Percentiles rank a stretch among this genome's conserved stretches.
Conservation (phyloP, 2,888 invertebrate genomes). For the Melanostoma mellinum region DNA sequence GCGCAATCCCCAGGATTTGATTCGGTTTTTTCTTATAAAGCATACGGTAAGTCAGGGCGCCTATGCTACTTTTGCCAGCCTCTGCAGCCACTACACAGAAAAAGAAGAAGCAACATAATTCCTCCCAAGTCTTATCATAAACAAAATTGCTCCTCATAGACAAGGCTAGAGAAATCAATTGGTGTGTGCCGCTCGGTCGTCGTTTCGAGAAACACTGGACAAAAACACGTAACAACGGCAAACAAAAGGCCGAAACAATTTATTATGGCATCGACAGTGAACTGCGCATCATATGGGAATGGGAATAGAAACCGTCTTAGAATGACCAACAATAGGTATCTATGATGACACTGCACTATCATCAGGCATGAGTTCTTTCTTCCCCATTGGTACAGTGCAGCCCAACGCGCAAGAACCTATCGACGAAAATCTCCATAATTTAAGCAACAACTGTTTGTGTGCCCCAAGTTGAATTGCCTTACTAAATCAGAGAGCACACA, state of each 20-base stretch:
- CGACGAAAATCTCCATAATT: constrained; percentile 58
- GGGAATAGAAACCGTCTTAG: constrained; percentile 61
- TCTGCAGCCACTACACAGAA: not conserved
- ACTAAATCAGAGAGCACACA: constrained; percentile 58
- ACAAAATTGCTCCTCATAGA: constrained; percentile 66
- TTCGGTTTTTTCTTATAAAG: constrained; percentile 21
- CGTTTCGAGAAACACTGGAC: constrained; percentile 3
- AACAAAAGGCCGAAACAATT: constrained; percentile 61
- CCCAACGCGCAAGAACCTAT: constrained; percentile 23
- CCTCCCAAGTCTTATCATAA: constrained; percentile 62
- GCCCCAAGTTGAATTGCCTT: constrained; percentile 54
- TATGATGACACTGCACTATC: constrained; percentile 49
- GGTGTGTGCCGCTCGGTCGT: constrained; percentile 12
- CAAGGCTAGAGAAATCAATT: constrained; percentile 39
- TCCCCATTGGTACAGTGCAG: not conserved
- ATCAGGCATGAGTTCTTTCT: constrained; percentile 22
- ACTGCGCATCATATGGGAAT: constrained; percentile 51
- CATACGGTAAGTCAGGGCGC: constrained; percentile 36
- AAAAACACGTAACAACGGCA: constrained; percentile 23
- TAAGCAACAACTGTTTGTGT: constrained; percentile 43
- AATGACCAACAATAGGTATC: constrained; percentile 55
- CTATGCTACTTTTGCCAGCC: not conserved
- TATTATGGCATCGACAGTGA: constrained; percentile 49
- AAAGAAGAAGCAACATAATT: constrained; percentile 64
- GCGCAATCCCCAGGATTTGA: constrained; percentile 48